These are phyloP conservation scores for Tuta absoluta DNA, from an alignment of 2,888 invertebrate genomes.

Conservation along the genomic window DNA sequence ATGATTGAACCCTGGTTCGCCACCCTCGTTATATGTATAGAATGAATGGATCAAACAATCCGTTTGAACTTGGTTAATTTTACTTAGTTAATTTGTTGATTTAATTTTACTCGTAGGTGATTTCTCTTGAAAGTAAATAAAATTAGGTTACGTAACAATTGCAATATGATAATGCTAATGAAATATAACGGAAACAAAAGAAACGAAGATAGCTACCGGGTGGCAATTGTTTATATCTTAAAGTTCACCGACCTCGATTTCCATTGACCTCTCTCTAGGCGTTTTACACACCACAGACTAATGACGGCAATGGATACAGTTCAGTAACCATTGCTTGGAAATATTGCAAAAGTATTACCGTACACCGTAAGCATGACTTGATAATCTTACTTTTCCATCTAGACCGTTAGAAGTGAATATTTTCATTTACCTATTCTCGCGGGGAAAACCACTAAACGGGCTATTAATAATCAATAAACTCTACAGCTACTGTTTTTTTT, in stretches of 20 bases:
- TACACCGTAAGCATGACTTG: not conserved
- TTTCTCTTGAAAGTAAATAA: not conserved
- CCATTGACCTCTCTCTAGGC: conserved; percentile 36
- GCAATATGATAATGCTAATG: not conserved
- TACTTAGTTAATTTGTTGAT: too few species aligned
- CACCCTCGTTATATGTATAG: too few species aligned
- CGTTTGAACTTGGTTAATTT: too few species aligned
- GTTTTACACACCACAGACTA: conserved; percentile 25
- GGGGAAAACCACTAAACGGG: too few species aligned
- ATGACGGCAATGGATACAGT: conserved; percentile 20
- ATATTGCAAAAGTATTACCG: not conserved
- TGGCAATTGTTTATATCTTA: conserved; percentile 20
- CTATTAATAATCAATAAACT: too few species aligned
- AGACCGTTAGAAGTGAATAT: too few species aligned
- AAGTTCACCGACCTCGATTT: conserved; percentile 33
- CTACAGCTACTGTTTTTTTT: too few species aligned
- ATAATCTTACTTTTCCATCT: too few species aligned
- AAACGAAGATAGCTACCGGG: conserved; percentile 20
- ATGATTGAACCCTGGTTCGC: too few species aligned
- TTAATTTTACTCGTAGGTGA: not conserved
- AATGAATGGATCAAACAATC: too few species aligned
- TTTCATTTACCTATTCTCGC: too few species aligned
- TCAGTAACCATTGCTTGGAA: not conserved
- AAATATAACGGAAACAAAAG: conserved; percentile 11
- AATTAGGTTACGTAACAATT: not conserved